Evolutionary conservation across 1,140 invertebrate species (phyloP).

Genomic region (Brachionus calyciflorus): DNA sequence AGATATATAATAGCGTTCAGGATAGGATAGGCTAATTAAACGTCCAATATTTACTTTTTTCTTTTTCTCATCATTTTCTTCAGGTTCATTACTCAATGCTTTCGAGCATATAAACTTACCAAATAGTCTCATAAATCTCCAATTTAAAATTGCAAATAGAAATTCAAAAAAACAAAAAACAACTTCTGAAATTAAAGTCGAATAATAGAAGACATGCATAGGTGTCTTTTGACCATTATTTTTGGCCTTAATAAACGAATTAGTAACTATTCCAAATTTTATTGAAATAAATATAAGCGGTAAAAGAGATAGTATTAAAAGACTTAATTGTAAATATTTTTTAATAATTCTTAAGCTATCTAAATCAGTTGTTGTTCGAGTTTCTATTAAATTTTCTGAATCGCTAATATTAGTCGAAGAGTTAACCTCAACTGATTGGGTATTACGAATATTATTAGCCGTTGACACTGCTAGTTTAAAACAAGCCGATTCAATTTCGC

Average conservation of each 20-base stretch:
- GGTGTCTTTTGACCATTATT: neutral
- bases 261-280: constrained; percentile 4
- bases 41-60: constrained; percentile 16
- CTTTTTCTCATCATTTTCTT: neutral
- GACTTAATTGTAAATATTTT: neutral
- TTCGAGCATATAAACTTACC: neutral
- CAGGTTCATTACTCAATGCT: neutral
- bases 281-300: neutral
- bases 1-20: constrained; percentile 20
- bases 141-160: neutral
- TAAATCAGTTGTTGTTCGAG: no score
- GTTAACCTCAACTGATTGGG: neutral
- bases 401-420: neutral
- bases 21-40: constrained; percentile 6
- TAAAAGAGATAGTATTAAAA: neutral
- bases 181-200: neutral
- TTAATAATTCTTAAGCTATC: neutral
- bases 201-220: neutral
- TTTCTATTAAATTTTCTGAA: constrained; percentile 4
- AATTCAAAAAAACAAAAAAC: neutral
- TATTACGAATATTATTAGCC: neutral
- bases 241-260: neutral
- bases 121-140: constrained; percentile 14
- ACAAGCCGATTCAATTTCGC: constrained; percentile 11
- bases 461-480: neutral